A percentile compares a stretch with the other conserved stretches of the same genome.
Evolutionary conservation across 2,797 vertebrate species (phyloP).

Genomic region (Gambelia wislizenii): DNA sequence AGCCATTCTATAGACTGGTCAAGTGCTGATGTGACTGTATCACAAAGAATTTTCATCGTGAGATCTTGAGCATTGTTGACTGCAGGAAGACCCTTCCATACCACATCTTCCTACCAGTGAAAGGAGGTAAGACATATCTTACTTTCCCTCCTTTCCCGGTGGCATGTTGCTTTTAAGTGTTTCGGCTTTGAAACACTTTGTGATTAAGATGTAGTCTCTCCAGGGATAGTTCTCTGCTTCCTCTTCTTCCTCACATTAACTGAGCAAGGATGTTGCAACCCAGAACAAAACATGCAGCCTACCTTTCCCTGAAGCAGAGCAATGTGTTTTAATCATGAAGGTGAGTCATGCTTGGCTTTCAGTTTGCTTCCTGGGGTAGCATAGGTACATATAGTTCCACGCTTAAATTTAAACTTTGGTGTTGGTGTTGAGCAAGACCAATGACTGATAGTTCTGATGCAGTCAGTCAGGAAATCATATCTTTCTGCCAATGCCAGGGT

Average conservation of each 20-base stretch:
- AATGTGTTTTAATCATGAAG: neutral
- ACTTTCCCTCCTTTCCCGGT: neutral
- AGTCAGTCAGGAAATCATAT: neutral
- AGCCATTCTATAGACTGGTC: neutral
- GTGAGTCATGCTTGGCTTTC: constrained; percentile 36
- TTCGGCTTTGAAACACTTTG: neutral
- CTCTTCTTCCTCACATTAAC: neutral
- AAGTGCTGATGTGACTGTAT: neutral
- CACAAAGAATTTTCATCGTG: neutral
- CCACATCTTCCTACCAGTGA: neutral
- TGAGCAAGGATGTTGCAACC: rapidly evolving
- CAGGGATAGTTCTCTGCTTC: neutral
- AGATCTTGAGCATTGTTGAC: neutral
- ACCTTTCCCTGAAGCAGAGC: neutral
- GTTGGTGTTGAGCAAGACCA: constrained; percentile 8
- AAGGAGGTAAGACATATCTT: neutral
- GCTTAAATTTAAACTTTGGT: neutral
- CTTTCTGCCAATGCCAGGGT: constrained; percentile 2
- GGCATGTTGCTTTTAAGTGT: neutral
- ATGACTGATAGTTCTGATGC: rapidly evolving
- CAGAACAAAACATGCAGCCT: too few relatives aligned
- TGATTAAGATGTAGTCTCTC: neutral
- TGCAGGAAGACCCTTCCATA: neutral
- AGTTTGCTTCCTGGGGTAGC: neutral
- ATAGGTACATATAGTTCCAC: neutral